A percentile compares a stretch with the other conserved stretches of the same genome.
Evolutionary conservation across 1,140 invertebrate genomes (phyloP).

Genomic region (Eulimnadia texana): DNA sequence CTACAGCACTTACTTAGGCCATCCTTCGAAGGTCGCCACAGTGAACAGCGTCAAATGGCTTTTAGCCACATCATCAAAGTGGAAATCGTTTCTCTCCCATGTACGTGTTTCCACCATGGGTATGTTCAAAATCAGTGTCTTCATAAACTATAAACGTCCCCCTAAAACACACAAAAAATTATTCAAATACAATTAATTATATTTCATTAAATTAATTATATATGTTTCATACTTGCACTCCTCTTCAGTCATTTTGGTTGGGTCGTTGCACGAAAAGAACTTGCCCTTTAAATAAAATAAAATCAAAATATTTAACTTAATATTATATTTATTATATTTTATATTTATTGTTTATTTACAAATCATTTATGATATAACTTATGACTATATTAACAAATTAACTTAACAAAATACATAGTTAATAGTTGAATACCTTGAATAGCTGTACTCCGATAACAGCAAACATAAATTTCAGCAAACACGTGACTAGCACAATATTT

Average conservation of each 20-base stretch:
- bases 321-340: too few relatives aligned
- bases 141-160: constrained; percentile 79
- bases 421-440: constrained; percentile 70
- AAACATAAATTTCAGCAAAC: constrained; percentile 99
- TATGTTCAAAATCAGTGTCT: constrained; percentile 64
- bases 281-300: constrained; percentile 13
- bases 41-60: constrained; percentile 99
- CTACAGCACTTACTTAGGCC: constrained; percentile 72
- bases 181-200: constrained; percentile 11
- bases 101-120: constrained; percentile 55
- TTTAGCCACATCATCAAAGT: constrained; percentile 94
- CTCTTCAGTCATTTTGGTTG: constrained; percentile 66
- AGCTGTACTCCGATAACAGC: constrained; percentile 99
- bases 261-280: constrained; percentile 71
- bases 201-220: background rate
- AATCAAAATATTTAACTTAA: too few relatives aligned
- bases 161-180: constrained; percentile 36
- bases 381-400: background rate
- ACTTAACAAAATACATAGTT: background rate
- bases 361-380: background rate
- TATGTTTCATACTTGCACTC: constrained; percentile 66
- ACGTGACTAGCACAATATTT: constrained; percentile 97
- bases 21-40: constrained; percentile 98
- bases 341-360: constrained; percentile 1
- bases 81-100: constrained; percentile 78